Evolutionary conservation across 2,113 vertebrate genomes (phyloP).

Genomic region (Alosa alosa): DNA sequence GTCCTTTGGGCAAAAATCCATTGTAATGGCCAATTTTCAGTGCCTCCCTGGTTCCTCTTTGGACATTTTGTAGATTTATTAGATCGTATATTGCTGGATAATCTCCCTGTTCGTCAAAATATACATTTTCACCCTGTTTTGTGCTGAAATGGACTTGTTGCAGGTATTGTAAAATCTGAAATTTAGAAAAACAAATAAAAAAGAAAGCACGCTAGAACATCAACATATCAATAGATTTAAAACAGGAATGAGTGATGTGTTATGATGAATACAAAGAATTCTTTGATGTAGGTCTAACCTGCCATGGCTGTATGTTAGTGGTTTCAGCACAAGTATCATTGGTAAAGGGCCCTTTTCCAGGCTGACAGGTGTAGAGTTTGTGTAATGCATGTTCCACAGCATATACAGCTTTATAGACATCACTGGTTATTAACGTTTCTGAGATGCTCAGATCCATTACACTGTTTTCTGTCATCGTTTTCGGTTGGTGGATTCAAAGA

Average conservation of each 20-base stretch:
- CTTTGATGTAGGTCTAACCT: not conserved
- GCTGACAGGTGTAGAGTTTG: too few species aligned
- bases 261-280: not conserved
- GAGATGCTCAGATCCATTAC: slow-evolving; percentile 67
- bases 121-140: slow-evolving; percentile 58
- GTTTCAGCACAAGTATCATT: too few species aligned
- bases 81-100: slow-evolving; percentile 72
- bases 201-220: not conserved
- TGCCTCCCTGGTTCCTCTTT: slow-evolving; percentile 56
- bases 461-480: slow-evolving; percentile 40
- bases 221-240: not conserved
- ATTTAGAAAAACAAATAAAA: not conserved
- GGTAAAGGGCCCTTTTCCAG: too few species aligned
- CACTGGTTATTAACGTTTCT: slow-evolving; percentile 54
- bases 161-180: slow-evolving; percentile 54
- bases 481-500: slow-evolving; percentile 42
- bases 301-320: too few species aligned
- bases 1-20: slow-evolving; percentile 52
- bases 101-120: slow-evolving; percentile 72
- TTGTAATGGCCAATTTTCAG: slow-evolving; percentile 69
- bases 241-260: not conserved
- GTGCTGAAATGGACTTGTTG: slow-evolving; percentile 68
- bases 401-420: slow-evolving; percentile 69
- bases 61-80: slow-evolving; percentile 67
- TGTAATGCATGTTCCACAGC: slow-evolving; percentile 61